These are phyloP conservation scores for Hybos culiciformis DNA, from an alignment of 2,888 invertebrate species.

Conservation along the genomic window DNA sequence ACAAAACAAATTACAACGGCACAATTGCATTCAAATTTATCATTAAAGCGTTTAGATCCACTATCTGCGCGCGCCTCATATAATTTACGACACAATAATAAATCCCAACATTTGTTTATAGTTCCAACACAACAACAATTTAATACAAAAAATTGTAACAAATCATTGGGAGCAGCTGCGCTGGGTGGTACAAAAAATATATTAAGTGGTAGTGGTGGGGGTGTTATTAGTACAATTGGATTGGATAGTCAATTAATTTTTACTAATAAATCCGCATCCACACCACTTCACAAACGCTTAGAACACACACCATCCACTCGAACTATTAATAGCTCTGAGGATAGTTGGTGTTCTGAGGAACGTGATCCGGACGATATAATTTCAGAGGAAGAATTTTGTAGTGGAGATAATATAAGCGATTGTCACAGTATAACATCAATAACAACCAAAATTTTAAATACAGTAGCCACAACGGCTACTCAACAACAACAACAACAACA, in stretches of 20 bases:
- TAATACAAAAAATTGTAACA: slow-evolving; percentile 13
- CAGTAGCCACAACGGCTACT: slow-evolving; percentile 17
- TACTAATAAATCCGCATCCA: slow-evolving; percentile 6
- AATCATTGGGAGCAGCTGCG: slow-evolving; percentile 12
- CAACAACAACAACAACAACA: slow-evolving; percentile 16
- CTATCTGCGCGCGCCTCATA: slow-evolving; percentile 19
- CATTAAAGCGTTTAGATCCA: slow-evolving; percentile 27
- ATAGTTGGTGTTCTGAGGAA: slow-evolving; percentile 45
- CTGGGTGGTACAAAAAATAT: slow-evolving; percentile 8
- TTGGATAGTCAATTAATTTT: slow-evolving; percentile 2
- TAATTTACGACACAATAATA: slow-evolving; percentile 9
- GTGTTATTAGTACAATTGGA: background rate
- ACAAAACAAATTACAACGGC: slow-evolving; percentile 27
- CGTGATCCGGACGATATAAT: slow-evolving; percentile 13
- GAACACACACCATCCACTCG: slow-evolving; percentile 26
- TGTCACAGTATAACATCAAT: slow-evolving; percentile 18
- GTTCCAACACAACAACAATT: background rate
- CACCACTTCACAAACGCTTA: slow-evolving; percentile 19
- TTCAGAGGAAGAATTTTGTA: slow-evolving; percentile 36
- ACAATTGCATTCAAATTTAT: slow-evolving; percentile 26
- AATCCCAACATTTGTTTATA: slow-evolving; percentile 15
- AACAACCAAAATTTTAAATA: slow-evolving; percentile 26
- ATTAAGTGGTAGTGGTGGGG: slow-evolving; percentile 8
- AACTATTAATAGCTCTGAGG: slow-evolving; percentile 40
- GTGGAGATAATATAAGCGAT: slow-evolving; percentile 35